Base-by-base conservation (phyloP, 2,888 invertebrate species). In the Nomada ferruginata region DNA sequence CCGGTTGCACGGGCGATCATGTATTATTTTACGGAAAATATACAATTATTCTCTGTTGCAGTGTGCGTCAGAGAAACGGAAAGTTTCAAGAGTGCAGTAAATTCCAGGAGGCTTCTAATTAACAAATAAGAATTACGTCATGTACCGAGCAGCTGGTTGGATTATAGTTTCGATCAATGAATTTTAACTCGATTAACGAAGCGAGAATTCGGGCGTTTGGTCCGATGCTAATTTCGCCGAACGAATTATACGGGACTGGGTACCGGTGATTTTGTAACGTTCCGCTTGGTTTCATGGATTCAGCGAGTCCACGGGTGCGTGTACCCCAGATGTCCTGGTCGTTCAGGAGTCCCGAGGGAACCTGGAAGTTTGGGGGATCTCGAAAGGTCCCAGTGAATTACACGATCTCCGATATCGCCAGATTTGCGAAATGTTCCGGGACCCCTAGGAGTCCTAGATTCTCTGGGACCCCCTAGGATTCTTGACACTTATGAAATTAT, bases 321-420 rank as follows among this genome's bases (percentile, higher is more conserved):
- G 44, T 47, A 29, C 26, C 44, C 44, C 72, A 73, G 73, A 73
- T 73, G 73, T 73, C 18, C 57, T 42, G 20, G 18, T 15, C 18
- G 64, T 57, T 20, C 73, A 23, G 4, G 15, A 18, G 20, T 47
- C 65, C 36, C 65, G 13, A 11, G 44, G 47, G 63, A 73, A n/a
- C 7, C n/a, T 2, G 18, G 47, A 15, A 29, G 13, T 10, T 36
- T 29, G n/a, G n/a, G 29, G 20, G 26, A 29, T 15, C 15, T 3
- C 29, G n/a, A 4, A 13, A 36, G 59, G 26, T 29, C 10, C n/a
- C 29, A 20, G 4, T 3, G 50, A 57, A 44, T 64, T 36, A 61
- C 55, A 42, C 18, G 47, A 59, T 73, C 57, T 36, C 36, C 47
- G 65, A 57, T 73, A 73, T 65, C 47, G 20, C 13, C 13, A 36